Base-by-base conservation (phyloP, 2,888 invertebrate species). In the Erebia epiphron region DNA sequence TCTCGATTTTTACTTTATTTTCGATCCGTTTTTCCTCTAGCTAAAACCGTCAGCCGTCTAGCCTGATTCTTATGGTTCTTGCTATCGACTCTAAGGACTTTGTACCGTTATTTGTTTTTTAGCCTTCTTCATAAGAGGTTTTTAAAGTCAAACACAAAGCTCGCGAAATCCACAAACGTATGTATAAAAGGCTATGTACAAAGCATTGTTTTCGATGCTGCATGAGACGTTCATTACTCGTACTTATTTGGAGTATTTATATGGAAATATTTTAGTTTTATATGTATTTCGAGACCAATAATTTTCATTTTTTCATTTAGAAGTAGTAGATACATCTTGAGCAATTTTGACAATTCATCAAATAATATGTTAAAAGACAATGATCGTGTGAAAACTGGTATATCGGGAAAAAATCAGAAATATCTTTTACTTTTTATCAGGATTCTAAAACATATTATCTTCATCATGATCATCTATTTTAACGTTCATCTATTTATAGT, bases 1-100 rank as follows among this genome's bases (percentile, higher is more conserved):
- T 92, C 92, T 91, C 90, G 91, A 91, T 91, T 90, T 90, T 91
- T 92, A 81, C 81, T 90, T 84, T 91, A 90, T 92, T 92, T 90
- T 91, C 88, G 87, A 92, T 92, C 88, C 91, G 86, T 85, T 89
- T 64, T 88, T 83, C 85, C 87, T 83, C 86, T 85, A 85, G 87
- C 86, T 86, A 84, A 88, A 87, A 91, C 86, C 87, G 92, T 92
- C 92, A 87, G 91, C 86, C 87, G 92, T 92, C 92, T 91, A 89
- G 90, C 86, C 85, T 84, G 82, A 72, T 75, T 87, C 89, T 87
- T 88, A 84, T 84, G 82, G 82, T 82, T 21, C 83, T 80, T 79
- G 80, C 80, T 82, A 84, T 83, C 82, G 81, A 81, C 83, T 82
- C 81, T 78, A 68, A 80, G 79, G 70, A 78, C 78, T 79, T 79